Evolutionary conservation across 2,888 invertebrate genomes (phyloP).

Genomic region (Zaprionus lineosus): DNA sequence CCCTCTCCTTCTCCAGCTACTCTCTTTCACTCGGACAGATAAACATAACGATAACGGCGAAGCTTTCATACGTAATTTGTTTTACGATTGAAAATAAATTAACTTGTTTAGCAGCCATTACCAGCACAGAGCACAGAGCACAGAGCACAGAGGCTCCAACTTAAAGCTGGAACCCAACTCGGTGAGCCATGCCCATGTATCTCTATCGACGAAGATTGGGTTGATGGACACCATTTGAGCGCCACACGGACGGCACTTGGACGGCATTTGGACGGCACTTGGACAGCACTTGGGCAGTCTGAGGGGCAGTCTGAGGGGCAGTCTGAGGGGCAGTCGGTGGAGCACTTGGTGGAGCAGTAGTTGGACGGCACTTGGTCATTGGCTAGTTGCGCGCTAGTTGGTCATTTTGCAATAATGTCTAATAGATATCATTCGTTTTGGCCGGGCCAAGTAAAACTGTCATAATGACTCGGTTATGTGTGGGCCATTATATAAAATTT

Average conservation of each 20-base stretch:
- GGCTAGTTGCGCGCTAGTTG: constrained; percentile 6
- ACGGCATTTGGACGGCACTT: too few relatives aligned
- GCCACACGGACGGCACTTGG: too few relatives aligned
- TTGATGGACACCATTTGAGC: constrained; percentile 1
- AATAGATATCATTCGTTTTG: constrained; percentile 64
- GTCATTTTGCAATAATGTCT: constrained; percentile 64
- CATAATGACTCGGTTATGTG: constrained; percentile 76
- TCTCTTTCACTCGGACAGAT: constrained; percentile 32
- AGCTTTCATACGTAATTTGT: constrained; percentile 75
- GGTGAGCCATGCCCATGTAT: constrained; percentile 46
- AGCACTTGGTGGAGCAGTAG: too few relatives aligned
- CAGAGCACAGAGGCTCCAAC: neutral
- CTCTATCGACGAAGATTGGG: constrained; percentile 21
- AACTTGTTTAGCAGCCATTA: constrained; percentile 68
- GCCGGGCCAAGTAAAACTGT: constrained; percentile 65
- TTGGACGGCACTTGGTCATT: neutral
- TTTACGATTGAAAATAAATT: constrained; percentile 78
- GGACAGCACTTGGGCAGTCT: too few relatives aligned
- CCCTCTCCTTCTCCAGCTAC: neutral
- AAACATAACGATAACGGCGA: constrained; percentile 71
- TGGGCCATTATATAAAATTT: constrained; percentile 70
- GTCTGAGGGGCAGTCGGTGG: too few relatives aligned
- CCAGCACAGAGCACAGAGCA: constrained; percentile 2
- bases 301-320: too few relatives aligned
- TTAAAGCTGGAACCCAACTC: neutral